A percentile compares a stretch with the other conserved stretches of the same genome.
Evolutionary conservation across 2,113 vertebrate species (phyloP).

Genomic region (Bubo scandiacus): DNA sequence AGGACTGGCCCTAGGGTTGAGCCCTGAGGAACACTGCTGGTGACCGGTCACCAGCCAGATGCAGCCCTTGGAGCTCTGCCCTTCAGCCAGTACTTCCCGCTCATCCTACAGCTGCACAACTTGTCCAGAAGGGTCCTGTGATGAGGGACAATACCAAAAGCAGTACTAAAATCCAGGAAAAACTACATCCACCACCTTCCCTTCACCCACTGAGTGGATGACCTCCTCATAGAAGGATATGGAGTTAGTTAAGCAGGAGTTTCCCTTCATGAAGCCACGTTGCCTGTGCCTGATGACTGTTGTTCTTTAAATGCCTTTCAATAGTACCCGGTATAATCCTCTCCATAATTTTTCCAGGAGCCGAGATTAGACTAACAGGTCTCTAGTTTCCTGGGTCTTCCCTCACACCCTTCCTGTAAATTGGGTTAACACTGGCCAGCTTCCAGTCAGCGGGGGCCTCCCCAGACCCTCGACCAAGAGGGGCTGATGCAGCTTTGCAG

Average conservation of each 20-base stretch:
- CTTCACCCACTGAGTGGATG: not conserved
- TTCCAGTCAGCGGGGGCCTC: not conserved
- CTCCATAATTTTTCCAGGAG: not conserved
- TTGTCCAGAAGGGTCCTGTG: not conserved
- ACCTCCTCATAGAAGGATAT: not conserved
- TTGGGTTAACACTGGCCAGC: not conserved
- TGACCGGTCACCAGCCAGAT: not conserved
- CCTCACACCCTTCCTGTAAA: rapidly evolving
- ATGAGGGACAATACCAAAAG: not conserved
- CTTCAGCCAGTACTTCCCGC: not conserved
- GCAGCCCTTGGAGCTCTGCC: not conserved
- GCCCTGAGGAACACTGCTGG: not conserved
- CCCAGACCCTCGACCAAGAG: not conserved
- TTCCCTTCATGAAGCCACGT: not conserved
- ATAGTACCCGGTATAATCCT: no score
- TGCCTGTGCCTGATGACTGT: not conserved
- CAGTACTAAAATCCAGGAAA: not conserved
- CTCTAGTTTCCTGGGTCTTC: not conserved
- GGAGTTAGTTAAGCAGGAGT: not conserved
- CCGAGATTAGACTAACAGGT: not conserved
- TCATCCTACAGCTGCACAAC: not conserved
- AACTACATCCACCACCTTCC: rapidly evolving
- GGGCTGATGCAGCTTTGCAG: not conserved
- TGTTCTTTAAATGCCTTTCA: not conserved
- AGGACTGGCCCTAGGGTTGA: not conserved